Base-by-base conservation (phyloP, 2,113 vertebrate species). In the Jacana jacana region DNA sequence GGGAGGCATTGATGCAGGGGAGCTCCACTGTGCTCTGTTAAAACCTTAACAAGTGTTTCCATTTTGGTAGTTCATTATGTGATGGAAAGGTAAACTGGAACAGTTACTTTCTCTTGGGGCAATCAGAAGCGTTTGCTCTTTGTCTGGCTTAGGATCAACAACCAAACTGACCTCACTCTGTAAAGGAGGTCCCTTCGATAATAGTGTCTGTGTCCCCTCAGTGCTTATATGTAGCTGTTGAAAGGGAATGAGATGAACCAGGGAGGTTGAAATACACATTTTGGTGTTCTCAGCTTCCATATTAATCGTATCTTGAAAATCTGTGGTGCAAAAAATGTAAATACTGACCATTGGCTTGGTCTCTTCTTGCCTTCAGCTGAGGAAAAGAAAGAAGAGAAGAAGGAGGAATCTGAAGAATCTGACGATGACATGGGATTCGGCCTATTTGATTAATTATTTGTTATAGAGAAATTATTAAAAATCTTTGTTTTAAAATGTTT, bases 371-470 rank as follows among this genome's bases (percentile, higher is more conserved):
- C 22, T 85, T 23, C 90, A 98, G 98, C 95, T 46, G 98, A 98
- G 94, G 98, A 98, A 86, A 98, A 99, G 98, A 99, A 99, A 81
- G 99, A 99, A 33, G 99, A 99, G 97, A 99, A 99, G 98, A 99
- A 99, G 28, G 99, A 99, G 9, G 99, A 99, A 71, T 99, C 99
- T 7, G 99, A 99, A 94, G 99, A 99, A 97, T 99, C 99, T 2
- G 99, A 99, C 9, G 99, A 99, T 11, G 99, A 99, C 95, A 99
- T 99, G 99, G 99, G 99, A 97, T 99, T 99, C 1, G 99, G 99
- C 84, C 97, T 99, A 48, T 99, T 99, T 57, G 99, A 99, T 97
- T 99, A 99, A 98, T 85, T 60, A 44, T 87, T 76, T 70, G 65
- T 63, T 85, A 68, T 46, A 66, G 15, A 81, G 78, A 79, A 93